Evolutionary conservation across 37 sponge, comb jelly and placozoan species (phyloP).

Genomic region (Oopsacas minuta): DNA sequence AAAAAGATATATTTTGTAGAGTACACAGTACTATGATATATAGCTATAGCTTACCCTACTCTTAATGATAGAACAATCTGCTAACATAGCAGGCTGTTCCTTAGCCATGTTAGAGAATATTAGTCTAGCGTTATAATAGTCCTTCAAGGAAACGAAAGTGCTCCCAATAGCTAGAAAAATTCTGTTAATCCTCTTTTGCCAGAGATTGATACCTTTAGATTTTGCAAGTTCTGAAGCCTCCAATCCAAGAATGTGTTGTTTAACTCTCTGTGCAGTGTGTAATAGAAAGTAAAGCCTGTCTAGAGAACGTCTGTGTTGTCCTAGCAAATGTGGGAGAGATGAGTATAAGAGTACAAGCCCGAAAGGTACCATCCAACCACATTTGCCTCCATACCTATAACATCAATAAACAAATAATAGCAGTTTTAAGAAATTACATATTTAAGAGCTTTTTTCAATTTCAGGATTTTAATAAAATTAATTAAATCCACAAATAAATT

Average conservation of each 20-base stretch:
- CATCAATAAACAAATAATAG: too few relatives aligned
- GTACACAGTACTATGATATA: neutral
- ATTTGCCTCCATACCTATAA: neutral
- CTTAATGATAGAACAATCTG: neutral
- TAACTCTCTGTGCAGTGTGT: neutral
- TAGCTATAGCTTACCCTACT: neutral
- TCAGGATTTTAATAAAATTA: too few relatives aligned
- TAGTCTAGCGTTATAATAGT: neutral
- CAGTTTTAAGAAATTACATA: too few relatives aligned
- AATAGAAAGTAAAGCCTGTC: neutral
- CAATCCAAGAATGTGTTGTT: neutral
- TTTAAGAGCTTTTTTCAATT: too few relatives aligned
- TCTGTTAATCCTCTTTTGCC: neutral
- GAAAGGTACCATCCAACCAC: conserved; percentile 11
- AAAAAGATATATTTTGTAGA: too few relatives aligned
- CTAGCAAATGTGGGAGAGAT: neutral
- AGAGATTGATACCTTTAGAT: neutral
- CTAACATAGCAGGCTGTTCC: neutral
- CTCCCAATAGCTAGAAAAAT: neutral
- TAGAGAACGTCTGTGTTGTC: neutral
- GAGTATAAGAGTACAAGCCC: neutral
- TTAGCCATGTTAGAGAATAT: neutral
- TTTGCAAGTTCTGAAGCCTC: neutral
- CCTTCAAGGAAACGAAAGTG: neutral
- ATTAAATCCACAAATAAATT: too few relatives aligned